Evolutionary conservation across 2,113 vertebrate genomes (phyloP), one percentile per base, ranked within the genome.

Genomic region (Ondatra zibethicus): DNA sequence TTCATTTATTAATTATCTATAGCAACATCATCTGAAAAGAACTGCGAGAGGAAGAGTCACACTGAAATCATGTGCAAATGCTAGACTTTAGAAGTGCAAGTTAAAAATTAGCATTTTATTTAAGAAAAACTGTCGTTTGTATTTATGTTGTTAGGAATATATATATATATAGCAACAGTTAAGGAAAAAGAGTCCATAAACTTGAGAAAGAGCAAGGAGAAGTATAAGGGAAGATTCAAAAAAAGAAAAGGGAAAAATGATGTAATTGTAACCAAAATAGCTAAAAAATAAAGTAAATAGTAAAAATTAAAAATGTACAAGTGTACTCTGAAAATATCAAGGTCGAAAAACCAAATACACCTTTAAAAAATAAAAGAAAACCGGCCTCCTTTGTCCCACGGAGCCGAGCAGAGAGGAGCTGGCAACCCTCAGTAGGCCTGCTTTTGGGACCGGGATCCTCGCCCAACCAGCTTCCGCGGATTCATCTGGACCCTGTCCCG

Each of bases 1-100:
- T 97, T 65, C 82, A 84, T 97, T 97, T 91, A 29, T 87, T 23
- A 84, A 81, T 87, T 97, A 94, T 70, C 70, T 55, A 52, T 17
- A 92, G 96, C 91, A 92, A 81, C 72, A 66, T 21, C 93, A 50
- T 77, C 84, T 90, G 72, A 93, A 96, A 96, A 97, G 8, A 29
- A 31, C 55, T 70, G 95, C 63, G 27, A 97, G 72, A 87, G 65
- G 63, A 97, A 84, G 50, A 86, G 3, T 29, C 78, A 70, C 9
- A 25, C 87, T 63, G 0, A 77, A 90, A 45, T 14, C n/a, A 23
- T 42, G 3, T 92, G 31, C 39, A 10, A 33, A 36, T 94, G 27
- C 23, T 63, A 76, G 19, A 89, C 68, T 1, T 36, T 52, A 10
- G 1, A 89, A 72, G 4, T 52, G 25, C 5, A 81, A 10, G 7